Percentiles rank a stretch among this genome's conserved stretches.
These are phyloP conservation scores for Pheosia gnoma DNA, from an alignment of 2,888 invertebrate species.

Conservation along the genomic window DNA sequence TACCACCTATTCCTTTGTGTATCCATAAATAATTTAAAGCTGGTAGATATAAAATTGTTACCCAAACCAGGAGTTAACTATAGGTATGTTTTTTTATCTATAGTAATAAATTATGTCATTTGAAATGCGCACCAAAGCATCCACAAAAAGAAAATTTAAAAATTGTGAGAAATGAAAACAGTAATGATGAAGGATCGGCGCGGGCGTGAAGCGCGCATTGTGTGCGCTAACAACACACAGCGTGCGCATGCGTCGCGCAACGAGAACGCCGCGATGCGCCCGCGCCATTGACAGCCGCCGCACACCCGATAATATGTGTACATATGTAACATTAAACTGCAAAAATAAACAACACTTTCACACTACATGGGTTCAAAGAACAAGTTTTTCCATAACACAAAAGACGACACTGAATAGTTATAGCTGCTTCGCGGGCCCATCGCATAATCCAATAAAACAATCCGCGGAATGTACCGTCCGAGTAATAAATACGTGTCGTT, in stretches of 20 bases:
- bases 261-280: conserved; percentile 18
- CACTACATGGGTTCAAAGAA: conserved; percentile 84
- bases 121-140: not conserved
- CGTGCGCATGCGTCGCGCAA: conserved; percentile 24
- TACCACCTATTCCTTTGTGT: too few relatives aligned
- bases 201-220: conserved; percentile 60
- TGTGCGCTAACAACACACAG: conserved; percentile 65
- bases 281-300: conserved; percentile 69
- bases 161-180: conserved; percentile 43
- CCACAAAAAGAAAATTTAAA: conserved; percentile 5
- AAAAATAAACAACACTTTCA: conserved; percentile 83
- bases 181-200: conserved; percentile 59
- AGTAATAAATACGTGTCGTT: conserved; percentile 44
- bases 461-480: conserved; percentile 80
- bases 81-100: too few relatives aligned
- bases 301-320: conserved; percentile 82
- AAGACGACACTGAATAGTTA: conserved; percentile 85
- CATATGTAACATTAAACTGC: conserved; percentile 85
- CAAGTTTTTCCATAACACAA: conserved; percentile 85
- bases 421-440: conserved; percentile 82
- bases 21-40: too few relatives aligned
- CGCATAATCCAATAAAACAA: conserved; percentile 85
- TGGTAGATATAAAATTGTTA: too few relatives aligned
- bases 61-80: too few relatives aligned
- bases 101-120: conserved; percentile 5